These are phyloP conservation scores for Nicator chloris DNA, from an alignment of 2,113 vertebrate species.

Conservation along the genomic window DNA sequence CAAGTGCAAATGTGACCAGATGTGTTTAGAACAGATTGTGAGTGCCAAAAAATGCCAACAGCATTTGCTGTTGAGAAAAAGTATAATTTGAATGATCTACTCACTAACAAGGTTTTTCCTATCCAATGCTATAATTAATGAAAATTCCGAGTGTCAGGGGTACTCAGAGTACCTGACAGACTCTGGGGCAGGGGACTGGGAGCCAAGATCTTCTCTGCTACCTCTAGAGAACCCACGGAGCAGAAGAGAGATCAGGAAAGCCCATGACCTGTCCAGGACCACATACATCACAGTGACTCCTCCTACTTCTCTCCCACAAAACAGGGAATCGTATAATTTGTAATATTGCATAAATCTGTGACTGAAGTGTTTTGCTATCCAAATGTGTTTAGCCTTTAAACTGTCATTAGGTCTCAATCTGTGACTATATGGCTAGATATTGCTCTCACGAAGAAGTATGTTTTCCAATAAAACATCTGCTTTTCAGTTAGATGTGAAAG, in stretches of 20 bases:
- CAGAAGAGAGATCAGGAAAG: not conserved
- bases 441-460: not conserved
- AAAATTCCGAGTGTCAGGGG: not conserved
- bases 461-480: slow-evolving; percentile 9
- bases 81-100: not conserved
- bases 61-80: not conserved
- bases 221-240: not conserved
- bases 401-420: not conserved
- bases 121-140: not conserved
- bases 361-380: not conserved
- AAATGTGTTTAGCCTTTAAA: not conserved
- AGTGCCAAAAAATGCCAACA: not conserved
- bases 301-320: not conserved
- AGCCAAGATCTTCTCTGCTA: not conserved
- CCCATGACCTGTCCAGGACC: not conserved
- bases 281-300: not conserved
- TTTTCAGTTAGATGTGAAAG: not conserved
- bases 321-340: not conserved
- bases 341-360: not conserved
- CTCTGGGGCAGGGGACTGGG: fast-evolving
- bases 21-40: not conserved
- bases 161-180: not conserved
- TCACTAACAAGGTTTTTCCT: not conserved
- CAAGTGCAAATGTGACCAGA: not conserved
- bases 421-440: not conserved